phyloP scores from a whole-genome alignment of 1,140 invertebrate species.

The Hypsibius dujardini region DNA sequence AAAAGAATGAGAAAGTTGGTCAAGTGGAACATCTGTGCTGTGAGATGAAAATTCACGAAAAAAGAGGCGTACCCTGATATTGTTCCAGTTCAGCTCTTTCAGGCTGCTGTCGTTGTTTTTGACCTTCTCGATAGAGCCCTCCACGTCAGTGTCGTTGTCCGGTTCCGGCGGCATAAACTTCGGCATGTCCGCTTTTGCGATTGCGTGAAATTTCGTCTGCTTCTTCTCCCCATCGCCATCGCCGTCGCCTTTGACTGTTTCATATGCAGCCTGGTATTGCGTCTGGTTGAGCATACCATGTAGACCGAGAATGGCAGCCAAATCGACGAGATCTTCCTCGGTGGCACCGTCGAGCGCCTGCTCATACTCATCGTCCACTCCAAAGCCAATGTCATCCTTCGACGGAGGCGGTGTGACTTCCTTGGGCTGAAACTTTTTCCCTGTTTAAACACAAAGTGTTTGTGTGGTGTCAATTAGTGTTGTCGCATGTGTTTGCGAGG shows the following conservation, averaged over 20 bases:
- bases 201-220: slow-evolving; percentile 47
- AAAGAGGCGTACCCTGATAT: slow-evolving; percentile 53
- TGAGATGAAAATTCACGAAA: neutral
- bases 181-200: slow-evolving; percentile 77
- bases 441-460: too few relatives aligned
- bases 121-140: slow-evolving; percentile 68
- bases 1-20: too few relatives aligned
- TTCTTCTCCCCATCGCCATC: slow-evolving; percentile 29
- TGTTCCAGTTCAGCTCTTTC: slow-evolving; percentile 83
- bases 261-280: slow-evolving; percentile 81
- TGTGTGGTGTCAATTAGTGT: too few relatives aligned
- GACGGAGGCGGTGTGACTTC: slow-evolving; percentile 4
- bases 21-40: slow-evolving; percentile 19
- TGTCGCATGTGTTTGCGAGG: too few relatives aligned
- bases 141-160: slow-evolving; percentile 79
- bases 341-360: slow-evolving; percentile 68
- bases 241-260: slow-evolving; percentile 34
- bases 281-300: slow-evolving; percentile 99
- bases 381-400: slow-evolving; percentile 72
- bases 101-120: slow-evolving; percentile 66
- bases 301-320: slow-evolving; percentile 97
- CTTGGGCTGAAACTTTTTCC: slow-evolving; percentile 17
- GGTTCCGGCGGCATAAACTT: slow-evolving; percentile 72
- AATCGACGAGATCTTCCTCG: slow-evolving; percentile 95
- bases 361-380: slow-evolving; percentile 87